Evolutionary conservation across 2,888 invertebrate genomes (phyloP).

Genomic region (Oxyscelio sp.): DNA sequence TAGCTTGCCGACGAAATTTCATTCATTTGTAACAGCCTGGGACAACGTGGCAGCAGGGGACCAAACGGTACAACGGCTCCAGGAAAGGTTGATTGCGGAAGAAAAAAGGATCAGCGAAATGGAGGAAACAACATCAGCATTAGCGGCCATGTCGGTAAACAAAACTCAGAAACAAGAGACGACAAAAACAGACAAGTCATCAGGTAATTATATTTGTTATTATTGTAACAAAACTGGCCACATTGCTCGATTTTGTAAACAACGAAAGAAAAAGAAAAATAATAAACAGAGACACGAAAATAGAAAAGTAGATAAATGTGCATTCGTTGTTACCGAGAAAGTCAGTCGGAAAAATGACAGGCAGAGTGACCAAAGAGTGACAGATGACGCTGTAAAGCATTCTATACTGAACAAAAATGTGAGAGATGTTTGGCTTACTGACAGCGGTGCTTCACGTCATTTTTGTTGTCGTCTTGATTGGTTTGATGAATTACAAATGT

Average conservation of each 20-base stretch:
- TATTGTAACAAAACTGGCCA: neutral
- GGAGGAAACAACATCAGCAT: neutral
- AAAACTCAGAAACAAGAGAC: too few relatives aligned
- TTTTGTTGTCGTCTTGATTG: neutral
- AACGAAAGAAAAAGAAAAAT: neutral
- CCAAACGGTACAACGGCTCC: too few relatives aligned
- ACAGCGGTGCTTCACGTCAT: slow-evolving; percentile 3
- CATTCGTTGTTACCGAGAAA: neutral
- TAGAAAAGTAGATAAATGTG: too few relatives aligned
- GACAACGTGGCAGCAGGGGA: too few relatives aligned
- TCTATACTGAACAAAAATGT: neutral
- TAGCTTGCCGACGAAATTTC: too few relatives aligned
- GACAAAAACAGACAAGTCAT: too few relatives aligned
- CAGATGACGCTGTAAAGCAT: too few relatives aligned
- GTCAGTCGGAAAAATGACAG: too few relatives aligned
- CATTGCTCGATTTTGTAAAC: neutral
- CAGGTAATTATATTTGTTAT: too few relatives aligned
- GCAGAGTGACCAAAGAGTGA: too few relatives aligned
- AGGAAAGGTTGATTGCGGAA: neutral
- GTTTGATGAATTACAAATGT: neutral
- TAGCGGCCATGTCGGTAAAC: neutral
- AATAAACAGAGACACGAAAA: too few relatives aligned
- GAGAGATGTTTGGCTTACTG: neutral
- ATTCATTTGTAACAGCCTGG: too few relatives aligned
- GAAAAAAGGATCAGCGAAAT: neutral